A percentile compares a stretch with the other conserved stretches of the same genome.
Conservation (phyloP, 2,797 vertebrate genomes). For the Catostomus latipinnis region DNA sequence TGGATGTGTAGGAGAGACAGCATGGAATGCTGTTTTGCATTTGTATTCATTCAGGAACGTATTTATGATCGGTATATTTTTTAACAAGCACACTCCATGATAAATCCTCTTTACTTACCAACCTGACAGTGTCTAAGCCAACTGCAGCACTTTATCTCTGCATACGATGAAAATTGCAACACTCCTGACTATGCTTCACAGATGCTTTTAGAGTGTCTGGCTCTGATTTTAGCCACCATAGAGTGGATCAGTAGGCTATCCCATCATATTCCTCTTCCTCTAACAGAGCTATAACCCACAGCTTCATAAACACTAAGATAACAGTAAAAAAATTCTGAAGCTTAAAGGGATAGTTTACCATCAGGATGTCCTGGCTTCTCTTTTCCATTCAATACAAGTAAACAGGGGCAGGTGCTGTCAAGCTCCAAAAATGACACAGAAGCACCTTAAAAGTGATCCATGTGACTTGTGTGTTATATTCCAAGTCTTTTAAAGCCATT, state of each 20-base stretch:
- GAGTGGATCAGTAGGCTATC: conserved; percentile 10
- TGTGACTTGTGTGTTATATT: too few species aligned
- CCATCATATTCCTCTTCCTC: neutral
- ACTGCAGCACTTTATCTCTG: neutral
- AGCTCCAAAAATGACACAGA: too few species aligned
- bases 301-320: neutral
- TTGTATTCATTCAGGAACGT: neutral
- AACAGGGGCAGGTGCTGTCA: too few species aligned
- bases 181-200: conserved; percentile 12
- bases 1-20: too few species aligned
- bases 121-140: neutral
- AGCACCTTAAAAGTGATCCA: too few species aligned
- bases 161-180: neutral
- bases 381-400: too few species aligned
- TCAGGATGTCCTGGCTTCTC: too few species aligned
- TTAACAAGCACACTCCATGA: neutral
- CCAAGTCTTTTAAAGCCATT: too few species aligned
- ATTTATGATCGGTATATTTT: neutral
- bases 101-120: neutral
- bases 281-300: conserved; percentile 5
- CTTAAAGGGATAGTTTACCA: too few species aligned
- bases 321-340: too few species aligned
- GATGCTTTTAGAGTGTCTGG: neutral
- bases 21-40: neutral
- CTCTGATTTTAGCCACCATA: neutral